These are phyloP conservation scores for Sebastes elongatus DNA, from an alignment of 2,797 vertebrate species.

Conservation along the genomic window DNA sequence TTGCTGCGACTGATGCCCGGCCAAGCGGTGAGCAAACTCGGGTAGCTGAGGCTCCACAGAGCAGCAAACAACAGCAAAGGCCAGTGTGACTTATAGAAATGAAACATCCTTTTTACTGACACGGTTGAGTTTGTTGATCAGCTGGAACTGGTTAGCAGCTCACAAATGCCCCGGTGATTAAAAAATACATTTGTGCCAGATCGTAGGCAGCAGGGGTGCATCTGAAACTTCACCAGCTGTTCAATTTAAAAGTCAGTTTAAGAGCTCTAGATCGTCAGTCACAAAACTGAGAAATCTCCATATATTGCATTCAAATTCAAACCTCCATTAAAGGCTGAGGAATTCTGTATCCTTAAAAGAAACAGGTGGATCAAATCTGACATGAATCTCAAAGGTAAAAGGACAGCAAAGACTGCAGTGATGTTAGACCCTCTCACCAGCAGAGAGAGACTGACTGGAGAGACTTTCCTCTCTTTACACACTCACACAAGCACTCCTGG, in stretches of 20 bases:
- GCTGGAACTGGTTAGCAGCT: constrained; percentile 25
- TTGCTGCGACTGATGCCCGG: constrained; percentile 39
- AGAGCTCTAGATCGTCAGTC: neutral
- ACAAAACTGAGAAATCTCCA: constrained; percentile 17
- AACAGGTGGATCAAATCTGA: constrained; percentile 20
- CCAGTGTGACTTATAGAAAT: constrained; percentile 13
- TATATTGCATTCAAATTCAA: constrained; percentile 7
- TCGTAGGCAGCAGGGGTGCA: neutral
- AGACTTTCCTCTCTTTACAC: neutral
- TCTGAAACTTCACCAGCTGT: constrained; percentile 16
- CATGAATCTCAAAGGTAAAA: constrained; percentile 5
- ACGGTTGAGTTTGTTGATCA: constrained; percentile 15
- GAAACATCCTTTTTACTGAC: constrained; percentile 64
- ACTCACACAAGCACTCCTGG: constrained; percentile 63
- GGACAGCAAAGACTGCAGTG: constrained; percentile 2
- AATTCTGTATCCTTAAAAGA: constrained; percentile 8
- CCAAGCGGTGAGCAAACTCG: constrained; percentile 39
- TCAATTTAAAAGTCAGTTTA: neutral
- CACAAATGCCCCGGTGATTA: constrained; percentile 13
- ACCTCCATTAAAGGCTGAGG: neutral
- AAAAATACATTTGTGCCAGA: constrained; percentile 1
- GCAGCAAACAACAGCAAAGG: constrained; percentile 62
- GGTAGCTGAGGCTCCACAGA: constrained; percentile 68
- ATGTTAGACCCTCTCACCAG: constrained; percentile 32
- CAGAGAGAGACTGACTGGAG: constrained; percentile 42